Conservation (phyloP, 2,797 vertebrate genomes). For the Macrochelys suwanniensis region DNA sequence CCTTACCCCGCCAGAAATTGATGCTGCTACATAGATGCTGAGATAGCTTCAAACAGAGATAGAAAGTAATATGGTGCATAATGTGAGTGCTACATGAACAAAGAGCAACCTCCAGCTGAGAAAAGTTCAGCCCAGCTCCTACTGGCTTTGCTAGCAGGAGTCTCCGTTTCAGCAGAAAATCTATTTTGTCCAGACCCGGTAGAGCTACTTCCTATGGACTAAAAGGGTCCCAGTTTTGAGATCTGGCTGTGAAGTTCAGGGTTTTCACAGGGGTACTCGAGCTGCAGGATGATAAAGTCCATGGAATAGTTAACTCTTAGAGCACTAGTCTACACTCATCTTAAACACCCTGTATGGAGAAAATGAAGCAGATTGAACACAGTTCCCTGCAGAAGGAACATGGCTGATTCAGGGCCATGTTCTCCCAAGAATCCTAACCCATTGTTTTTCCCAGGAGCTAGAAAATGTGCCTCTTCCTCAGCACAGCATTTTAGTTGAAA, state of each 20-base stretch:
- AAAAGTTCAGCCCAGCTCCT: neutral
- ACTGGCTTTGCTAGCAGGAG: neutral
- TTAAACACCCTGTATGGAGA: neutral
- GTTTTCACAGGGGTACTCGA: neutral
- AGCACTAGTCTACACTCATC: neutral
- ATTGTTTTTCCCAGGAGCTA: neutral
- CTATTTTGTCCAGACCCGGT: neutral
- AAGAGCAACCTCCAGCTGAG: neutral
- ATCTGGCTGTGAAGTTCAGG: fast-evolving
- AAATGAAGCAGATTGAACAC: fast-evolving
- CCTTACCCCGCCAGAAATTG: neutral
- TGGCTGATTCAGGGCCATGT: neutral
- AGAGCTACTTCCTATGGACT: neutral
- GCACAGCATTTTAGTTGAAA: neutral
- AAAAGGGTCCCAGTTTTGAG: neutral
- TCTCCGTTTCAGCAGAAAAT: neutral
- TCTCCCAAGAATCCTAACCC: neutral
- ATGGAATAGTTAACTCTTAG: neutral
- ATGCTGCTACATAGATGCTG: neutral
- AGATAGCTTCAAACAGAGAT: neutral
- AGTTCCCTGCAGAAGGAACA: fast-evolving
- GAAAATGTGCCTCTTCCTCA: neutral
- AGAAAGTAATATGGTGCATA: constrained; percentile 12
- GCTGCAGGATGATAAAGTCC: fast-evolving
- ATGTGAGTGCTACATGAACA: neutral